These are phyloP conservation scores for Eristalis tenax DNA, from an alignment of 2,888 invertebrate genomes.

Conservation along the genomic window DNA sequence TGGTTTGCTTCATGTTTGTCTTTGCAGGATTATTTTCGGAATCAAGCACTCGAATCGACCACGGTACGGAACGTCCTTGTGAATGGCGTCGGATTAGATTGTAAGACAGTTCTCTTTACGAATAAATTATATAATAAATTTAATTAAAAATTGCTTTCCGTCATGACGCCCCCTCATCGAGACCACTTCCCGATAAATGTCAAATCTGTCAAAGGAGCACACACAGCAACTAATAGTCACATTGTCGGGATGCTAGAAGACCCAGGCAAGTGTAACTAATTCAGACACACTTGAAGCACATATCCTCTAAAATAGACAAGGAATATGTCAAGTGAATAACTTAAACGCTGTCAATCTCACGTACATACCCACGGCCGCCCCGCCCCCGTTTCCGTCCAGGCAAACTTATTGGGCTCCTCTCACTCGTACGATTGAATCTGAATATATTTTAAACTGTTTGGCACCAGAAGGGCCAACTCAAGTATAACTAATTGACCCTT, in stretches of 20 bases:
- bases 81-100: not conserved
- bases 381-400: not conserved
- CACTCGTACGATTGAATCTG: not conserved
- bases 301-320: not conserved
- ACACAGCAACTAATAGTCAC: not conserved
- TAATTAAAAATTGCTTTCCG: not conserved
- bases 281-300: not conserved
- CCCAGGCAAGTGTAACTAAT: not conserved
- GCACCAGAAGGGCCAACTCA: constrained; percentile 10
- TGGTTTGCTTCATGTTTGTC: not conserved
- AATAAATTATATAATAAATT: not conserved
- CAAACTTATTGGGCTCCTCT: not conserved
- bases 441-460: not conserved
- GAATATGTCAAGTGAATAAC: not conserved
- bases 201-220: not conserved
- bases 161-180: not conserved
- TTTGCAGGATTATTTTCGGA: constrained; percentile 25
- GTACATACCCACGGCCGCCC: not conserved
- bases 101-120: no score
- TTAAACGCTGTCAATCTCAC: not conserved
- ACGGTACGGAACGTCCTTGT: constrained; percentile 1
- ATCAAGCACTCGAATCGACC: constrained; percentile 25
- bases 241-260: not conserved
- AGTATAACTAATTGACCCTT: constrained; percentile 29
- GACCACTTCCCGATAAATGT: not conserved